Conservation (phyloP, 1,140 invertebrate species). For the Latrodectus geometricus region DNA sequence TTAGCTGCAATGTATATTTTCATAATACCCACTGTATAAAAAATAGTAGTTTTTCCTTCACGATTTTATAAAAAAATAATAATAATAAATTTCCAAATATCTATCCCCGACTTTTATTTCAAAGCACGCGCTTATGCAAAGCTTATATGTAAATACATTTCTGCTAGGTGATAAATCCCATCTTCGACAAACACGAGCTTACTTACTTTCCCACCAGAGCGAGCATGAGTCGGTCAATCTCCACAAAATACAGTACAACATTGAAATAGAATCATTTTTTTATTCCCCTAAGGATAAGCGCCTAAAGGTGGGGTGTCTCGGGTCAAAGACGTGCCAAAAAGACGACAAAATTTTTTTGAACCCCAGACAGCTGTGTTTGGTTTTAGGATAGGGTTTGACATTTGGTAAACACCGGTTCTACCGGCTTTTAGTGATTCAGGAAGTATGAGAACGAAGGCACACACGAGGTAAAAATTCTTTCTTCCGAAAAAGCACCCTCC, state of each 20-base stretch:
- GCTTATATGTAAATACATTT: slow-evolving; percentile 5
- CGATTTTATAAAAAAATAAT: neutral
- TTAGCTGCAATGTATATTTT: too few species aligned
- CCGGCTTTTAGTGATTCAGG: slow-evolving; percentile 50
- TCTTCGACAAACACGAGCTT: slow-evolving; percentile 38
- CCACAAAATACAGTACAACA: neutral
- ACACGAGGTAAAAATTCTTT: slow-evolving; percentile 20
- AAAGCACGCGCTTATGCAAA: neutral
- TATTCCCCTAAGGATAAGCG: slow-evolving; percentile 2
- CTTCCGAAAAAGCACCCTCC: slow-evolving; percentile 12
- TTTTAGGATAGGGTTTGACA: slow-evolving; percentile 53
- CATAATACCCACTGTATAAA: too few species aligned
- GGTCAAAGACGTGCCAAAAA: slow-evolving; percentile 44
- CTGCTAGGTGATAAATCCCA: neutral
- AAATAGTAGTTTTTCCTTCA: too few species aligned
- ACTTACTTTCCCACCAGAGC: slow-evolving; percentile 48
- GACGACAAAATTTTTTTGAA: slow-evolving; percentile 50
- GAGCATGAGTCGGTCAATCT: neutral
- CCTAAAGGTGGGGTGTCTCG: slow-evolving; percentile 9
- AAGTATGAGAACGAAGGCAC: neutral
- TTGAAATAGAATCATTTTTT: neutral
- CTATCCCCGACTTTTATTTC: neutral
- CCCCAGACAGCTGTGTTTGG: slow-evolving; percentile 55
- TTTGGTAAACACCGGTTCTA: slow-evolving; percentile 42
- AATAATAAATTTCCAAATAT: neutral